Conservation (phyloP, 2,888 invertebrate genomes). For the Ichneumon xanthorius region DNA sequence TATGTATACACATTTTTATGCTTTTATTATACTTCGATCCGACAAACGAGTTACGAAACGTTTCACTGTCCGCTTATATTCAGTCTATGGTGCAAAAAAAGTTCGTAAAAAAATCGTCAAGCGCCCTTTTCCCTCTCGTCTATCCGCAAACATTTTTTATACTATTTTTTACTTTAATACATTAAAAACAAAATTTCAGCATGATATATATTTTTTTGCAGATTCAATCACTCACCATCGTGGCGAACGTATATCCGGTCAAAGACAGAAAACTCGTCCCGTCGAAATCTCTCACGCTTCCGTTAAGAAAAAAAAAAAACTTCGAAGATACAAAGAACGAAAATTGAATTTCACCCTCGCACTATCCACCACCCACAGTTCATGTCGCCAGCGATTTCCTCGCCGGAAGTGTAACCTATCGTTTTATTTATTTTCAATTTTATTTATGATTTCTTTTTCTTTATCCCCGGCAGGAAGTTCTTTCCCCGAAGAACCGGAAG, state of each 20-base stretch:
- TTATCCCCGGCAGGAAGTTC: neutral
- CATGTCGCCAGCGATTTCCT: conserved; percentile 37
- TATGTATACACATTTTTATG: neutral
- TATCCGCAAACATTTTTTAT: no score
- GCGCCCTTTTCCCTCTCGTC: no score
- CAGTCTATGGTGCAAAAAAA: no score
- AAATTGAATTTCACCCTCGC: conserved; percentile 59
- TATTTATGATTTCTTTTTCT: neutral
- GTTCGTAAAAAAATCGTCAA: neutral
- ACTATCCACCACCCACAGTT: conserved; percentile 66
- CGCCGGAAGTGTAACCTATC: conserved; percentile 14
- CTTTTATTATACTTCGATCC: neutral
- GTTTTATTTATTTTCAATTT: neutral
- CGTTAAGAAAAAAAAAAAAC: conserved; percentile 11
- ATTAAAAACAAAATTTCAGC: neutral
- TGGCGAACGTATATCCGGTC: conserved; percentile 64
- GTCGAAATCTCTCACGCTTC: conserved; percentile 2
- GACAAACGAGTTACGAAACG: no score
- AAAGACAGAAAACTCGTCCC: conserved; percentile 45
- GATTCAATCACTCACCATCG: conserved; percentile 65
- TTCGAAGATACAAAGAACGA: conserved; percentile 10
- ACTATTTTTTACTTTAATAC: neutral
- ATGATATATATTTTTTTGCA: neutral
- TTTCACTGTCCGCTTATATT: no score
- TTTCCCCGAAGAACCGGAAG: conserved; percentile 58